Base-by-base conservation (phyloP, 2,113 vertebrate species). In the Pygoscelis antarcticus region DNA sequence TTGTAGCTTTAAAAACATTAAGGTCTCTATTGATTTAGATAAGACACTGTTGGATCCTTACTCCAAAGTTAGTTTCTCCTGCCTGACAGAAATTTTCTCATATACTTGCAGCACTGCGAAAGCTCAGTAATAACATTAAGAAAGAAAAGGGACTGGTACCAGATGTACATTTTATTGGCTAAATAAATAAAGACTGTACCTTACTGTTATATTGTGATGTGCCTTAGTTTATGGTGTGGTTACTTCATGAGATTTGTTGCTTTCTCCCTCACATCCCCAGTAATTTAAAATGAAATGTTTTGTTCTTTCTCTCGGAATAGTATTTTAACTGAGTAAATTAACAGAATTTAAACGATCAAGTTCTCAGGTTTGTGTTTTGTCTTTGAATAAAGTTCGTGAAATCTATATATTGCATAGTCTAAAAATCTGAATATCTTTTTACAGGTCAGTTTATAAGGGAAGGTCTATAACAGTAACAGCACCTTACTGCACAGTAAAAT, bases 161-260 rank as follows among this genome's bases (percentile, higher is more conserved):
- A 20, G 4, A 22, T 0, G 19, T 7, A 2, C 30, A 0, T 47
- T 57, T 58, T 51, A 38, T 13, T 3, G 20, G 7, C 18, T 21
- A 5, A 72, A 58, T 60, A 57, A 71, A 62, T 23, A 42, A 21
- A 49, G 51, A 52, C 42, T 60, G 36, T 11, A 22, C 6, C 7
- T 13, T 30, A 6, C 51, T 34, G 69, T 68, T 38, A 0, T 18
- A 0, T 3, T 16, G 6, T 11, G 19, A 2, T 0, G 62, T 9
- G 40, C 16, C 42, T 51, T 8, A 7, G 20, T 29, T 77, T 8
- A 5, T 1, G 3, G 4, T 8, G 57, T 7, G 52, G 55, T 10
- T n/a, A 12, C 47, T 19, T 47, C 23, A 0, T 1, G 25, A 46
- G 18, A 78, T 52, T 30, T 47, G 32, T 19, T 60, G 38, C 52